Conservation (phyloP, 2,797 vertebrate genomes). For the Cuculus canorus region DNA sequence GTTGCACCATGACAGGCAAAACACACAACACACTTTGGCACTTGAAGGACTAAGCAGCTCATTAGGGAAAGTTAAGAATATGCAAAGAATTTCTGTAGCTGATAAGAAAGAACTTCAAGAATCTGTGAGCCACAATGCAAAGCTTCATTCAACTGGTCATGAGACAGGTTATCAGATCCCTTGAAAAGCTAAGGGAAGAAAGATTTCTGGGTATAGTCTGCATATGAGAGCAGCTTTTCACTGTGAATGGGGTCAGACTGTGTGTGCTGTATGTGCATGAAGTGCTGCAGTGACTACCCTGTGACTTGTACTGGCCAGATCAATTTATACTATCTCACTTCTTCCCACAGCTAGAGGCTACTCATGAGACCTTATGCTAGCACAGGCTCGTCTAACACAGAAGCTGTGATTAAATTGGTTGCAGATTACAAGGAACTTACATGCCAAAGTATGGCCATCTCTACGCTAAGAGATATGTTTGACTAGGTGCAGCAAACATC, state of each 20-base stretch:
- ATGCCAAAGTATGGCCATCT: background rate
- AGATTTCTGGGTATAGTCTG: background rate
- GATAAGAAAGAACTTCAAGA: background rate
- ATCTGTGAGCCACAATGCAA: background rate
- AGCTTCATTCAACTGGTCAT: background rate
- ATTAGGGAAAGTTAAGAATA: background rate
- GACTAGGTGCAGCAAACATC: background rate
- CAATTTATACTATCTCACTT: background rate
- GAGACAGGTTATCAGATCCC: background rate
- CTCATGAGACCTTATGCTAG: background rate
- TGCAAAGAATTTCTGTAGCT: background rate
- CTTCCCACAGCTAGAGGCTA: background rate
- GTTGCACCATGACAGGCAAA: background rate
- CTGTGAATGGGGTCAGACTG: background rate
- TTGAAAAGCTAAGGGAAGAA: background rate
- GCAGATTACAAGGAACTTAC: background rate
- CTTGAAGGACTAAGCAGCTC: background rate
- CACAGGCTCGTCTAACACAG: accelerated
- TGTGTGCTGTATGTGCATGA: background rate
- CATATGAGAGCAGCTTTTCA: background rate
- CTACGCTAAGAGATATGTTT: background rate
- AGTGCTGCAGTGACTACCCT: background rate
- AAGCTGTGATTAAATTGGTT: background rate
- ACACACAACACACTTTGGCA: background rate
- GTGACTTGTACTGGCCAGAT: too few relatives aligned